These are phyloP conservation scores for Hemistola chrysoprasaria DNA, from an alignment of 2,888 invertebrate genomes.

Conservation along the genomic window DNA sequence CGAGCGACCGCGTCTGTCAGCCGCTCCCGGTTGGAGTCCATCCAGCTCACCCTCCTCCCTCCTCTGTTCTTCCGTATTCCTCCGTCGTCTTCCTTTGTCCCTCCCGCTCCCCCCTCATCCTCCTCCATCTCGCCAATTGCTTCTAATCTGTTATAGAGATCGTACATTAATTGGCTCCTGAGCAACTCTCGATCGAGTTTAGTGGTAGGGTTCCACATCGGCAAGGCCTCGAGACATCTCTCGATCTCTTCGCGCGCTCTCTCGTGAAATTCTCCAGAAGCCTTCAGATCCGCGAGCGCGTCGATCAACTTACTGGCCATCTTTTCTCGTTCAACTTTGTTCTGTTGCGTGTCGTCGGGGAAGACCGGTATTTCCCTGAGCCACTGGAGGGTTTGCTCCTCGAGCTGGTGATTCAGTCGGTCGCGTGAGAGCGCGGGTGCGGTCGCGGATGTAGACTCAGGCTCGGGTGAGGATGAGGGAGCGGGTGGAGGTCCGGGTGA, in stretches of 20 bases:
- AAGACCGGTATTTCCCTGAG: constrained; percentile 41
- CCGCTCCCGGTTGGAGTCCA: too few species aligned
- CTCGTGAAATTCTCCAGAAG: constrained; percentile 29
- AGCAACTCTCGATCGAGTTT: constrained; percentile 33
- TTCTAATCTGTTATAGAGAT: constrained; percentile 31
- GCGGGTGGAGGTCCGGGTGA: too few species aligned
- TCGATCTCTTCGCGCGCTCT: constrained; percentile 32
- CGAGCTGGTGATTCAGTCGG: constrained; percentile 10
- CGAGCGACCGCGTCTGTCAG: too few species aligned
- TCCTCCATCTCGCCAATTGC: constrained; percentile 18
- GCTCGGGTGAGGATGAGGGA: too few species aligned
- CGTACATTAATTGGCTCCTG: constrained; percentile 35
- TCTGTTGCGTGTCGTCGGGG: constrained; percentile 30
- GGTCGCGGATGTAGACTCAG: too few species aligned
- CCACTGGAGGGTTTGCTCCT: constrained; percentile 39
- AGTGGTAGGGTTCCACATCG: constrained; percentile 45
- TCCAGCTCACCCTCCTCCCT: too few species aligned
- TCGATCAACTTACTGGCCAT: constrained; percentile 31
- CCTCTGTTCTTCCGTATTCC: too few species aligned
- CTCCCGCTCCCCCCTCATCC: too few species aligned
- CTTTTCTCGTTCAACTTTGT: constrained; percentile 31
- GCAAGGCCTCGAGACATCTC: constrained; percentile 35
- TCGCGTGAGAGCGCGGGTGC: too few species aligned
- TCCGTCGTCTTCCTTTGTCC: too few species aligned
- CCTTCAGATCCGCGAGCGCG: constrained; percentile 28